Base-by-base conservation (phyloP, 2,797 vertebrate species). In the Anas bahamensis region DNA sequence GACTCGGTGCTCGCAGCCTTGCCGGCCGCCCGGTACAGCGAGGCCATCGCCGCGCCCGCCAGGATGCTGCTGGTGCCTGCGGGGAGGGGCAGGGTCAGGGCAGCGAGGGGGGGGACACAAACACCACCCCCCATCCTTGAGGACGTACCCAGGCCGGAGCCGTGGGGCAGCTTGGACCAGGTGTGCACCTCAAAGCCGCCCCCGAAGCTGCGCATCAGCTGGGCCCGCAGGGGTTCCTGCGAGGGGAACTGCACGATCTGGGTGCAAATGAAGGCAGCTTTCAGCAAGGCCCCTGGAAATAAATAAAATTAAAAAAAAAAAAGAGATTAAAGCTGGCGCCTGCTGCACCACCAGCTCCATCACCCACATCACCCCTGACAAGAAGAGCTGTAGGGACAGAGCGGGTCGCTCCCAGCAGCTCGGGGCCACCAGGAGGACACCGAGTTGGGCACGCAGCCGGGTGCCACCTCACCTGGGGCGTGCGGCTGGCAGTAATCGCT, bases 41-140 rank as follows among this genome's bases (percentile, higher is more conserved):
- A 98, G 0, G 99, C 99, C 96, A 99, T 96, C 87, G 98, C 98
- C 0, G 98, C 98, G 59, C 99, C 99, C 0, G 99, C 99, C 97
- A 99, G 97, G 96, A 99, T 99, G 86, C 99, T 99, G 97, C 99
- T 99, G 88, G 99, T 99, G 63, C 99, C 99, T 99, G 95, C n/a
- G 35, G 50, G 61, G 68, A 57, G 26, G 59, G 53, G 37, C 0
- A 2, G 64, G 48, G 48, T 11, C 21, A 61, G 26, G 42, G 46
- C 22, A 13, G 46, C 4, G 7, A 48, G 22, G 22, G 46, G 46
- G 46, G 21, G 46, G 46, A 48, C 46, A 23, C 46, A 23, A 23
- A 48, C 4, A 12, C 24, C 19, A 18, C 21, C 48, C 52, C 29
- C 17, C 41, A 41, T 74, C 55, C 53, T 28, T 4, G 31, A 23